phyloP scores from a whole-genome alignment of 37 sponge, comb jelly and placozoan genomes.

The Chondrilla cf. caribensis region DNA sequence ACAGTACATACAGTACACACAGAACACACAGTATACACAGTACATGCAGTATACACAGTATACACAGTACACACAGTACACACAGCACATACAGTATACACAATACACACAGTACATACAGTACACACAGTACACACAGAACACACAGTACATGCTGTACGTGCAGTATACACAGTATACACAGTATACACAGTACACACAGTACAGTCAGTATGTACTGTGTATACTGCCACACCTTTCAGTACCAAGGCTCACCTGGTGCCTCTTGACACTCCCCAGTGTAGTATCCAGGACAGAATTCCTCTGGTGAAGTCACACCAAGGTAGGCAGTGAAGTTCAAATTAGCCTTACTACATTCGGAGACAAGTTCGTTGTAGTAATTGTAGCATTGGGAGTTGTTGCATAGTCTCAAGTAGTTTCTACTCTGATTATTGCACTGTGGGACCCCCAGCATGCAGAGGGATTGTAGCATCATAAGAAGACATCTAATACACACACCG shows the following conservation, averaged over 20 bases:
- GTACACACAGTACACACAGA: no score
- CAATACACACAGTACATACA: no score
- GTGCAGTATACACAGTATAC: no score
- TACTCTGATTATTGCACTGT: background rate
- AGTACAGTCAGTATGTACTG: no score
- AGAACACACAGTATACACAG: no score
- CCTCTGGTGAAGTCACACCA: background rate
- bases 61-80: no score
- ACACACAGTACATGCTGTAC: no score
- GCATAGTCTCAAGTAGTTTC: conserved; percentile 2
- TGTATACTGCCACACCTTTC: background rate
- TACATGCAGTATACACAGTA: no score
- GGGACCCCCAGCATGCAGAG: background rate
- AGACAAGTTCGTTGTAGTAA: background rate
- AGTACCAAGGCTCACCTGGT: background rate
- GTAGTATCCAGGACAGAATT: conserved; percentile 1
- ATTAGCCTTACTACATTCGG: background rate
- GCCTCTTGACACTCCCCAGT: background rate
- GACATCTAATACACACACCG: background rate
- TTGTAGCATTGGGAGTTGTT: background rate
- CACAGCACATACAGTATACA: no score
- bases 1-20: no score
- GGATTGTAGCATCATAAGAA: background rate
- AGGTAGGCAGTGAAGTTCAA: background rate
- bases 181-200: no score